Conservation (phyloP, 2,888 invertebrate species). For the Thera obeliscata region DNA sequence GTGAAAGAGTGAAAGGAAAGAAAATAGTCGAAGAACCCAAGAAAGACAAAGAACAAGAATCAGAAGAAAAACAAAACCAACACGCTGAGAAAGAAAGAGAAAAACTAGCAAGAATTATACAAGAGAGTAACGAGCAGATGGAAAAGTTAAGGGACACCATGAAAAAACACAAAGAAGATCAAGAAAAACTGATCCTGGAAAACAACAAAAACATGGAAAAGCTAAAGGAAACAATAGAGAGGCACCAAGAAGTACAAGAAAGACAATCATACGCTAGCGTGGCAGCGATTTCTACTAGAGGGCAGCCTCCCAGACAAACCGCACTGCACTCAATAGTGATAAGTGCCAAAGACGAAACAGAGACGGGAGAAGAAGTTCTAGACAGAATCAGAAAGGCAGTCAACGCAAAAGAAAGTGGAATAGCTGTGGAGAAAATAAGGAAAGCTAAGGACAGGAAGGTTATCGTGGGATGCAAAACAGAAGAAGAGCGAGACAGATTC, state of each 20-base stretch:
- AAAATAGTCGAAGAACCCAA: too few relatives aligned
- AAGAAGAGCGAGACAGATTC: background rate
- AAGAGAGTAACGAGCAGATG: background rate
- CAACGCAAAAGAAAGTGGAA: background rate
- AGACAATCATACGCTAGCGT: background rate
- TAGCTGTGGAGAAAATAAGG: background rate
- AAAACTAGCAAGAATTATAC: background rate
- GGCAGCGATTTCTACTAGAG: background rate
- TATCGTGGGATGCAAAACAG: background rate
- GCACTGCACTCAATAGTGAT: background rate
- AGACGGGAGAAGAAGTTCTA: background rate
- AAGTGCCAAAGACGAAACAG: background rate
- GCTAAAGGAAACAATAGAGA: background rate
- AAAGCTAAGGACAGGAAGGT: constrained; percentile 1
- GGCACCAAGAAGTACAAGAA: background rate
- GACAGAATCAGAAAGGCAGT: background rate
- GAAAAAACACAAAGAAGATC: background rate
- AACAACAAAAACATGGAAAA: background rate
- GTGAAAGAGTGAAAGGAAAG: too few relatives aligned
- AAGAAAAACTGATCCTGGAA: background rate
- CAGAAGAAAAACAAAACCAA: background rate
- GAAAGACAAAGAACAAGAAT: too few relatives aligned
- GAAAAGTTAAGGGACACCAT: background rate
- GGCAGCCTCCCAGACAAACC: background rate
- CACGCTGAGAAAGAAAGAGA: background rate